Conservation (phyloP, 2,888 invertebrate genomes). For the Phengaris arion region DNA sequence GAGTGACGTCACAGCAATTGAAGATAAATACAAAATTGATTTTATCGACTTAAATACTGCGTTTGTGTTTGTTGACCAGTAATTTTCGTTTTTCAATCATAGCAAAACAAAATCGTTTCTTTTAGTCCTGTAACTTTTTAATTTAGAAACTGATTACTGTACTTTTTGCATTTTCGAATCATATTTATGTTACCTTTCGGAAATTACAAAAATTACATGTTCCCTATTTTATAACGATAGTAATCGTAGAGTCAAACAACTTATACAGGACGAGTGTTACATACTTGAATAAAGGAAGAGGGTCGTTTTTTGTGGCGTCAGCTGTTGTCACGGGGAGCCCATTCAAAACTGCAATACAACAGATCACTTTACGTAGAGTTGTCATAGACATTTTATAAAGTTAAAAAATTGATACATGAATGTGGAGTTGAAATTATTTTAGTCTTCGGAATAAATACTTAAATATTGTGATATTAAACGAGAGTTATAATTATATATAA, state of each 20-base stretch:
- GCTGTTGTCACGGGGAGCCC: slow-evolving; percentile 59
- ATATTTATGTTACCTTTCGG: too few species aligned
- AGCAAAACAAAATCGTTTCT: too few species aligned
- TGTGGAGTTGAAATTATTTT: background rate
- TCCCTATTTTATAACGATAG: background rate
- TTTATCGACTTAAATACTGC: too few species aligned
- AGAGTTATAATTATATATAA: background rate
- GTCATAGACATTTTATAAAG: background rate
- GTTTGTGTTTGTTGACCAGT: too few species aligned
- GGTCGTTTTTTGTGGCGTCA: slow-evolving; percentile 64
- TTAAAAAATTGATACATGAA: background rate
- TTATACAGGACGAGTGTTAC: slow-evolving; percentile 7
- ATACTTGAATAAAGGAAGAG: slow-evolving; percentile 45
- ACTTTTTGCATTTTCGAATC: too few species aligned
- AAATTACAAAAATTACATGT: background rate
- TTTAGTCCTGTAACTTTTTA: too few species aligned
- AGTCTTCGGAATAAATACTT: background rate
- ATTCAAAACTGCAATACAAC: slow-evolving; percentile 41
- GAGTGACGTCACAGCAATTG: too few species aligned
- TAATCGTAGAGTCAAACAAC: slow-evolving; percentile 6
- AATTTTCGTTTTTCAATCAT: too few species aligned
- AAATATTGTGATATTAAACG: background rate
- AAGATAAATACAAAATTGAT: too few species aligned
- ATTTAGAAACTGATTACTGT: too few species aligned
- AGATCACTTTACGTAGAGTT: slow-evolving; percentile 20